A percentile compares a stretch with the other conserved stretches of the same genome.
These are phyloP conservation scores for Terrapene triunguis DNA, from an alignment of 2,113 vertebrate species.

Conservation along the genomic window DNA sequence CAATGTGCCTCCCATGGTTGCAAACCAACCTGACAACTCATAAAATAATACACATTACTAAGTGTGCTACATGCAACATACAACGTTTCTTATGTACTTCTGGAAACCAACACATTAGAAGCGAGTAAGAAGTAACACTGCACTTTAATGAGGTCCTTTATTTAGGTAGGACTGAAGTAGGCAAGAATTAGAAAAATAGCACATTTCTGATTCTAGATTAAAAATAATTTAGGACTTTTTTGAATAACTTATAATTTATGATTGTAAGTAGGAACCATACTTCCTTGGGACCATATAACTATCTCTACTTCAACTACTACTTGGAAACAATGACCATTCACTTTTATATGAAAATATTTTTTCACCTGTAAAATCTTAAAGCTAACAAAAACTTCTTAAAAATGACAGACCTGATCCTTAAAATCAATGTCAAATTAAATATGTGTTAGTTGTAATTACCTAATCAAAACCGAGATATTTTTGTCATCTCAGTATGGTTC, in stretches of 20 bases:
- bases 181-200: background rate
- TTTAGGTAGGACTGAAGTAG: background rate
- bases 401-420: background rate
- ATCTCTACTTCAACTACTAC: slow-evolving; percentile 23
- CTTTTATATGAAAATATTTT: slow-evolving; percentile 36
- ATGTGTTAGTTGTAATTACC: slow-evolving; percentile 6
- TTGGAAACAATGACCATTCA: slow-evolving; percentile 5
- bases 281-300: background rate
- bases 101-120: background rate
- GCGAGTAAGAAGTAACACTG: background rate
- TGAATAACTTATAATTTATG: background rate
- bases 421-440: slow-evolving; percentile 14
- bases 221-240: slow-evolving; percentile 30
- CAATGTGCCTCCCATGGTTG: background rate
- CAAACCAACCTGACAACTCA: background rate
- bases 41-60: background rate
- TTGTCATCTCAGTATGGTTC: slow-evolving; percentile 25
- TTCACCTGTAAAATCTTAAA: slow-evolving; percentile 19
- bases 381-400: slow-evolving; percentile 16
- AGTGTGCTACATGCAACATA: background rate
- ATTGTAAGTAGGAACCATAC: background rate
- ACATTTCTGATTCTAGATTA: background rate
- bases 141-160: background rate
- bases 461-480: slow-evolving; percentile 49
- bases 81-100: background rate